Evolutionary conservation across 2,797 vertebrate genomes (phyloP).

Genomic region (Toxotes lorentzi): DNA sequence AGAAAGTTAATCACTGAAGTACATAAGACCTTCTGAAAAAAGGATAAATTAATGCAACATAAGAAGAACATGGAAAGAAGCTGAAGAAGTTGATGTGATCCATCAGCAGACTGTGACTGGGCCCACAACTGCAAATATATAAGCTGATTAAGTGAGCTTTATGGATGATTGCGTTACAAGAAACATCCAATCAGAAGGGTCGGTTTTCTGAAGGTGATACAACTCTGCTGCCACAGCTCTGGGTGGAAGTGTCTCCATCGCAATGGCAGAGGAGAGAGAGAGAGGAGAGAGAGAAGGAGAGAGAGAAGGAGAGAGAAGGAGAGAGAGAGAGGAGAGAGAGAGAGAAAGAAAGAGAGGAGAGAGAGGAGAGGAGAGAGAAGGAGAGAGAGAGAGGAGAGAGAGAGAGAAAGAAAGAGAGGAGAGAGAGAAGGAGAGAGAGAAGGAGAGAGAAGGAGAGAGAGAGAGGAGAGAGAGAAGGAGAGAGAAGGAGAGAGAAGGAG

Average conservation of each 20-base stretch:
- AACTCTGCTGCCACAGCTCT: background rate
- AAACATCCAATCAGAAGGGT: constrained; percentile 29
- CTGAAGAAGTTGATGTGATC: background rate
- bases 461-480: too few relatives aligned
- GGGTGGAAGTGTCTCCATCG: constrained; percentile 1
- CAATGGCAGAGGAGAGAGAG: background rate
- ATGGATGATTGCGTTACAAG: background rate
- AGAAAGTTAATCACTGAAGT: too few relatives aligned
- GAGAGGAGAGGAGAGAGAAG: too few relatives aligned
- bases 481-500: too few relatives aligned
- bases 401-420: too few relatives aligned
- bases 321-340: too few relatives aligned
- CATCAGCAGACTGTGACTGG: background rate
- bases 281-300: too few relatives aligned
- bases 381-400: too few relatives aligned
- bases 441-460: too few relatives aligned
- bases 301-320: too few relatives aligned
- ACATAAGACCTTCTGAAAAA: background rate
- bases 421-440: too few relatives aligned
- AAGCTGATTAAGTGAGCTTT: background rate
- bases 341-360: too few relatives aligned
- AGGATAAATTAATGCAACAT: background rate
- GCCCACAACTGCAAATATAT: background rate
- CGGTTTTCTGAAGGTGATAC: background rate
- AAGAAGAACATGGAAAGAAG: background rate